phyloP scores from a whole-genome alignment of 2,113 vertebrate genomes.

The Trichechus manatus region DNA sequence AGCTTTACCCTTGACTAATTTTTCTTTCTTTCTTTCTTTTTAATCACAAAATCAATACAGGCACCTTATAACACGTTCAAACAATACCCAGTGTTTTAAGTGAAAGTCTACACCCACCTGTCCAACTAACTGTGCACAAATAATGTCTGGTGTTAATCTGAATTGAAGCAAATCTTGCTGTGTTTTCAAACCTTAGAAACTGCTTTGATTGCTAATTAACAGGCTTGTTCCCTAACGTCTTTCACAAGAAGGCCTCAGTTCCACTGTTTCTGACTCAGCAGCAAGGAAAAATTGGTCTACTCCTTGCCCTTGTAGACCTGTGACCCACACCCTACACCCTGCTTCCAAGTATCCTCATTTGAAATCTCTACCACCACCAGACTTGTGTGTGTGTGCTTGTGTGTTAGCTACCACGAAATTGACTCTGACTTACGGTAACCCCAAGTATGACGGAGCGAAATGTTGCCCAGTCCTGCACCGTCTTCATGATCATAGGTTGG shows the following conservation, averaged over 20 bases:
- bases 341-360: not conserved
- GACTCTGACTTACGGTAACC: no score
- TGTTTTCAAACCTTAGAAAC: not conserved
- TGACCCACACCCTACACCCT: no score
- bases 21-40: not conserved
- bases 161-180: not conserved
- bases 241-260: not conserved
- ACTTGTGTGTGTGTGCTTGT: no score
- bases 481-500: no score
- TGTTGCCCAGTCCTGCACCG: no score
- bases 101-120: not conserved
- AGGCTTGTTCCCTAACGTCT: not conserved
- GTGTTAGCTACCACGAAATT: no score
- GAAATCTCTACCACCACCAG: no score
- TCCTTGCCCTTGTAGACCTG: no score
- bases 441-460: no score
- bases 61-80: not conserved
- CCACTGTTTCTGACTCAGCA: not conserved
- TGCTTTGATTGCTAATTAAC: not conserved
- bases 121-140: not conserved
- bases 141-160: not conserved
- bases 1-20: not conserved
- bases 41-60: not conserved
- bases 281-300: no score
- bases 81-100: not conserved